phyloP scores from a whole-genome alignment of 2,113 vertebrate species.

The Galemys pyrenaicus region DNA sequence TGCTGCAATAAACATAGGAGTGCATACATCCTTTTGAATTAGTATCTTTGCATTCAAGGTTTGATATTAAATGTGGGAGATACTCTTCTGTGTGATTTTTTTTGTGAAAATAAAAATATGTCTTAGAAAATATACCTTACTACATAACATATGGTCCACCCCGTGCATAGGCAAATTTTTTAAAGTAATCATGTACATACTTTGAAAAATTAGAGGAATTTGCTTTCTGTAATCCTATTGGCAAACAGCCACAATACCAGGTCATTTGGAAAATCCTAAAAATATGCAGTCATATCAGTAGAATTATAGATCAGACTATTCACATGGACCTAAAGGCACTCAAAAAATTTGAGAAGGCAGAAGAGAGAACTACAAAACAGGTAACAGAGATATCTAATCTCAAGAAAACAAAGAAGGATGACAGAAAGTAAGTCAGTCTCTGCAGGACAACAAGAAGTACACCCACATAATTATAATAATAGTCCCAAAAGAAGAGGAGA shows the following conservation, averaged over 20 bases:
- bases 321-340: background rate
- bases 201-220: slow-evolving; percentile 54
- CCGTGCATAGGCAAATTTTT: background rate
- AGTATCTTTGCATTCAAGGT: background rate
- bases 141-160: background rate
- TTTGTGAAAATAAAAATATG: slow-evolving; percentile 60
- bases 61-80: slow-evolving; percentile 54
- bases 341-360: too few species aligned
- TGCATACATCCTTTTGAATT: too few species aligned
- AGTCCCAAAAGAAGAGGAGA: too few species aligned
- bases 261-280: slow-evolving; percentile 60
- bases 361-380: too few species aligned
- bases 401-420: too few species aligned
- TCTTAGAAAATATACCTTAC: background rate
- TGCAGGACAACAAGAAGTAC: too few species aligned
- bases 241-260: slow-evolving; percentile 71
- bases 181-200: background rate
- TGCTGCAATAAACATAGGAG: too few species aligned
- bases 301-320: background rate
- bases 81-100: background rate
- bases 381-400: too few species aligned
- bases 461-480: too few species aligned
- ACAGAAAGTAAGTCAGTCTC: too few species aligned
- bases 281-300: background rate
- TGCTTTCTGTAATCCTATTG: slow-evolving; percentile 74